These are phyloP conservation scores for Dasyornis broadbenti DNA, from an alignment of 2,113 vertebrate species.

Conservation along the genomic window DNA sequence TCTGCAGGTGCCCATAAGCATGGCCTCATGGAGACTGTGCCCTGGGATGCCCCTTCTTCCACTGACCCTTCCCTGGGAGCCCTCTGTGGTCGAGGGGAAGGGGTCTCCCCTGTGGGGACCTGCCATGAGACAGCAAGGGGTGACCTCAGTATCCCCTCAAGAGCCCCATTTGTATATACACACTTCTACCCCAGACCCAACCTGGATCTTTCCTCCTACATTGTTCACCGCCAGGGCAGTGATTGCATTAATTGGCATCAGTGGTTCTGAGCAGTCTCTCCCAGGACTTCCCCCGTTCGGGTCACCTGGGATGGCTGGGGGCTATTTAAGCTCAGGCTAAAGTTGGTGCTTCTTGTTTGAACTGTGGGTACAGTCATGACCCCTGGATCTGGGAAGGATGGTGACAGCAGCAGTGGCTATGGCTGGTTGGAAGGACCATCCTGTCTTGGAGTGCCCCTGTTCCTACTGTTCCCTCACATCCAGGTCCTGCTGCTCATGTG, in stretches of 20 bases:
- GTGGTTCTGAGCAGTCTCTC: background rate
- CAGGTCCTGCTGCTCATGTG: rapidly evolving
- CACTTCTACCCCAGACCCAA: background rate
- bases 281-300: background rate
- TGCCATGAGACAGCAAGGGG: background rate
- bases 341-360: background rate
- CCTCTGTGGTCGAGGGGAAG: background rate
- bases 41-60: rapidly evolving
- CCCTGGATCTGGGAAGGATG: no score
- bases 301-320: background rate
- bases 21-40: rapidly evolving
- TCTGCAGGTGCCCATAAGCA: background rate
- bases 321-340: background rate
- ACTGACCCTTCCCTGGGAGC: background rate
- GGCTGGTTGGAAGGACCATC: background rate
- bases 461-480: background rate
- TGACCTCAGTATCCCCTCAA: rapidly evolving
- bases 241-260: background rate
- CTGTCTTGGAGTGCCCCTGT: background rate
- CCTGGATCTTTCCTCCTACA: background rate
- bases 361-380: background rate
- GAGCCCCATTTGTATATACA: background rate
- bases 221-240: background rate
- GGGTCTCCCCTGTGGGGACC: no score
- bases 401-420: background rate